Base-by-base conservation (phyloP, 2,113 vertebrate genomes). In the Bubo scandiacus region DNA sequence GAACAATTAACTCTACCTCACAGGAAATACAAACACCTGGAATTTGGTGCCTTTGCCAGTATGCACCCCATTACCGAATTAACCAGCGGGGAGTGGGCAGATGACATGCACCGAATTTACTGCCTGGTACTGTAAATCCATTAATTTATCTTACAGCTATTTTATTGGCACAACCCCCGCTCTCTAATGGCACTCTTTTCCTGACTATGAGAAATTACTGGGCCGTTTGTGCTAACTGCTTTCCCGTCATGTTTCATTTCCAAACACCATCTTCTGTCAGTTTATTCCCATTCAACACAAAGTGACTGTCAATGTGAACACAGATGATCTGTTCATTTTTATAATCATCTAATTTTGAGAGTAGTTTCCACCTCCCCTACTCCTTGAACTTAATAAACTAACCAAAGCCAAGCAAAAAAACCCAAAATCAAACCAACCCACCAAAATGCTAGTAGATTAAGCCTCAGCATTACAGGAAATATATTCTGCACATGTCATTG, bases 201-300 rank as follows among this genome's bases (percentile, higher is more conserved):
- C 96, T 78, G 85, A 91, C 80, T 93, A 54, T 89, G 85, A 97
- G 96, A 96, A 97, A 96, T 97, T 96, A 97, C 55, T 92, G 97
- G 92, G 87, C 93, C 97, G 97, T 97, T 97, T 95, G 94, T 83
- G 88, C 91, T 96, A 97, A 93, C 97, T 94, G 94, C 94, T 81
- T 97, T 97, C 95, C 96, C 5, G 1, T 92, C 95, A 80, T 89
- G 93, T 97, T 98, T 97, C 97, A 97, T 94, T 96, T 96, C 95
- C 94, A 98, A 96, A 98, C 90, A 94, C 91, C 96, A 92, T 80
- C 93, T 94, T 96, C 92, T 96, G 93, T 92, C 86, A 92, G 47
- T 95, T 97, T 94, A 94, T 90, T 96, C 93, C 86, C 93, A 97
- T 95, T 96, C 96, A 97, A 97, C 74, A 51, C 86, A 83, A 97